phyloP scores from a whole-genome alignment of 1,140 invertebrate genomes.

The Solen grandis region DNA sequence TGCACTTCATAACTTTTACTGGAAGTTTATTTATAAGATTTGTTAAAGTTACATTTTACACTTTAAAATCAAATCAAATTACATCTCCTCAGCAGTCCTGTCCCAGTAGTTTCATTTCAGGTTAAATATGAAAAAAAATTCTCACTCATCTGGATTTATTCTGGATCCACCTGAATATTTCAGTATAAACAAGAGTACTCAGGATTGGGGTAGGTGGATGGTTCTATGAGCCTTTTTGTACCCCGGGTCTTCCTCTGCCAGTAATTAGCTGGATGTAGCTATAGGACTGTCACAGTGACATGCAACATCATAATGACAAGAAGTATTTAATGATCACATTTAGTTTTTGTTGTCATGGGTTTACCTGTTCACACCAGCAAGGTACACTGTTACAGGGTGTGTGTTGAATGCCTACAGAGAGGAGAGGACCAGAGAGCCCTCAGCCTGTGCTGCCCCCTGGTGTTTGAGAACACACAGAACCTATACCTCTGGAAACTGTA shows the following conservation, averaged over 20 bases:
- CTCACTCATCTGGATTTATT: no score
- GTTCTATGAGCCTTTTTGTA: neutral
- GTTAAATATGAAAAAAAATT: no score
- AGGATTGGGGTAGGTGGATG: neutral
- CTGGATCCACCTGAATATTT: no score
- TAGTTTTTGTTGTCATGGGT: neutral
- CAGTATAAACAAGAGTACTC: no score
- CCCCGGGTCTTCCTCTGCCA: neutral
- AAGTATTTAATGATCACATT: neutral
- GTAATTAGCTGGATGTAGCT: neutral
- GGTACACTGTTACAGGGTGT: no score
- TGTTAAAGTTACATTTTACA: no score
- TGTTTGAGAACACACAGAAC: conserved; percentile 36
- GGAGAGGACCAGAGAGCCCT: conserved; percentile 39
- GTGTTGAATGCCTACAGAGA: conserved; percentile 19
- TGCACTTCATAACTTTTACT: no score
- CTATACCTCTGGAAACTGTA: conserved; percentile 54
- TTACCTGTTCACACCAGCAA: no score
- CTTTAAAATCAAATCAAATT: no score
- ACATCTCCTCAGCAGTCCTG: no score
- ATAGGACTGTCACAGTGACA: neutral
- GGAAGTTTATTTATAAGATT: no score
- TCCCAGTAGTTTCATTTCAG: no score
- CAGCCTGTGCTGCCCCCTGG: conserved; percentile 35
- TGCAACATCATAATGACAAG: neutral